A percentile compares a stretch with the other conserved stretches of the same genome.
phyloP scores from a whole-genome alignment of 2,797 vertebrate genomes.

The Thalassophryne amazonica region DNA sequence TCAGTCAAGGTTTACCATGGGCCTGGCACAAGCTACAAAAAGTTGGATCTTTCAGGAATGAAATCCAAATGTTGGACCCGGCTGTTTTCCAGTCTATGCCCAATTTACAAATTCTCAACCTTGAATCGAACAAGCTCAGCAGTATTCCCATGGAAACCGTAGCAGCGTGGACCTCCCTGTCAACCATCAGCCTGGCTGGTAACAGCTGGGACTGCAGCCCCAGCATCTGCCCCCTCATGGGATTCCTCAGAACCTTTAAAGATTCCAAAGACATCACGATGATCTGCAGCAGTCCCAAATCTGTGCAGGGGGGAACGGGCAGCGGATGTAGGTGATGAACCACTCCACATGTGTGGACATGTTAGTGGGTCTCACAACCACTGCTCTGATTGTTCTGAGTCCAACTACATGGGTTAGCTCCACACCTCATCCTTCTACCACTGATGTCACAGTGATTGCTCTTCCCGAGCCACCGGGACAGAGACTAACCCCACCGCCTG shows the following conservation, averaged over 20 bases:
- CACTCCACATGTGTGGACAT: slow-evolving; percentile 84
- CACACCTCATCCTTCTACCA: slow-evolving; percentile 66
- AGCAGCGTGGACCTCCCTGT: slow-evolving; percentile 90
- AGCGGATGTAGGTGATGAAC: slow-evolving; percentile 86
- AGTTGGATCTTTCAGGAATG: slow-evolving; percentile 94
- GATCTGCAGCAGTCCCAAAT: slow-evolving; percentile 93
- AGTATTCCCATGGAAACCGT: slow-evolving; percentile 90
- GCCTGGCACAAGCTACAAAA: slow-evolving; percentile 93
- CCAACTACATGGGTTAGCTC: slow-evolving; percentile 51
- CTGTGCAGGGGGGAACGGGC: slow-evolving; percentile 90
- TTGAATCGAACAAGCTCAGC: slow-evolving; percentile 96
- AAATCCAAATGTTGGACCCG: slow-evolving; percentile 85
- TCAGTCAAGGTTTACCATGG: slow-evolving; percentile 90
- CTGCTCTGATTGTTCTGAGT: slow-evolving; percentile 35
- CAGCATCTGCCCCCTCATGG: slow-evolving; percentile 90
- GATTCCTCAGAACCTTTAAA: slow-evolving; percentile 89
- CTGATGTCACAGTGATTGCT: slow-evolving; percentile 63
- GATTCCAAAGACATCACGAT: slow-evolving; percentile 90
- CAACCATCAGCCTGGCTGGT: slow-evolving; percentile 88
- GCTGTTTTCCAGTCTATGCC: slow-evolving; percentile 92
- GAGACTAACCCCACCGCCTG: slow-evolving; percentile 71
- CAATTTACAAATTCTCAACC: slow-evolving; percentile 90
- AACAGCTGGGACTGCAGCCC: slow-evolving; percentile 95
- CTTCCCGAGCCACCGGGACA: slow-evolving; percentile 74
- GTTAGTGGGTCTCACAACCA: slow-evolving; percentile 65